Evolutionary conservation across 2,113 vertebrate species (phyloP).

Genomic region (Chloropsis hardwickii): DNA sequence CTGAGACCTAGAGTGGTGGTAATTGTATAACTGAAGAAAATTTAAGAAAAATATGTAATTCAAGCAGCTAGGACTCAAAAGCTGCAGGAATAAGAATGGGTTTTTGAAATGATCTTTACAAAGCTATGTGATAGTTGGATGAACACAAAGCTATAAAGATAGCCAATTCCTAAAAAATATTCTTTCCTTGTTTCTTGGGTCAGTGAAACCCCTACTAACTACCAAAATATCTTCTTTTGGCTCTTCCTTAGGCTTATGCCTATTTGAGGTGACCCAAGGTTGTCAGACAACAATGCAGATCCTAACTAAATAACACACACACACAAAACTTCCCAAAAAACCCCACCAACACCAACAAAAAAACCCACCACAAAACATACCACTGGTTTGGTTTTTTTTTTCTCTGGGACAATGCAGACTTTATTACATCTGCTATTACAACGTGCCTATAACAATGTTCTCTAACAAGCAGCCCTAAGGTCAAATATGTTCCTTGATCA

Average conservation of each 20-base stretch:
- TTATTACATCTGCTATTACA: conserved; percentile 56
- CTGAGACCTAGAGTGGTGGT: not conserved
- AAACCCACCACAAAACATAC: not conserved
- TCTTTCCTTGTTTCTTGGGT: not conserved
- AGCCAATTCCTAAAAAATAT: not conserved
- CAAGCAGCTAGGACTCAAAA: not conserved
- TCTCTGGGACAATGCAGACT: not conserved
- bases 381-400: not conserved
- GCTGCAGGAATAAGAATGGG: not conserved
- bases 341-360: not conserved
- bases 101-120: not conserved
- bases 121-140: not conserved
- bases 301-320: not conserved
- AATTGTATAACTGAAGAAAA: not conserved
- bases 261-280: not conserved
- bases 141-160: not conserved
- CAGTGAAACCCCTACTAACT: not conserved
- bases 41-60: not conserved
- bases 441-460: not conserved
- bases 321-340: not conserved
- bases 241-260: conserved; percentile 27
- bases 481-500: conserved; percentile 58
- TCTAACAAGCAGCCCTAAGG: conserved; percentile 59
- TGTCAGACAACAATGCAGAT: conserved; percentile 34
- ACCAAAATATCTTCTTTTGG: not conserved